Conservation (phyloP, 2,888 invertebrate genomes). For the Drosophila quinaria region DNA sequence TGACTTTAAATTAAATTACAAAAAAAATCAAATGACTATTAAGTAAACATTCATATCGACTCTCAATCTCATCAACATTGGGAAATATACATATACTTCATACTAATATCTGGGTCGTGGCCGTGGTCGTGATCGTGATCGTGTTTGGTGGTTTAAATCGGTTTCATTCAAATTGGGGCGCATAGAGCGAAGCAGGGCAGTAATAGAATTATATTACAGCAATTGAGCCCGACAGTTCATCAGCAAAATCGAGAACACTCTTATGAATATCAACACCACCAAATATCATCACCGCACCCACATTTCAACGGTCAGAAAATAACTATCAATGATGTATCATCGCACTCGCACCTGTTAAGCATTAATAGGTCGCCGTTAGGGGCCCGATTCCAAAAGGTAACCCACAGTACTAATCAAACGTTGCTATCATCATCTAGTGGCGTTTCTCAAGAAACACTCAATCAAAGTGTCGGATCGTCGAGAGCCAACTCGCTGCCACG, state of each 20-base stretch:
- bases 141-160: conserved; percentile 11
- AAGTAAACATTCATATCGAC: conserved; percentile 26
- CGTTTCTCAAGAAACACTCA: conserved; percentile 88
- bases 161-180: conserved; percentile 14
- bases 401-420: conserved; percentile 54
- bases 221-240: conserved; percentile 35
- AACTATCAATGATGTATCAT: conserved; percentile 4
- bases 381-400: conserved; percentile 46
- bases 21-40: conserved; percentile 2
- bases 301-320: conserved; percentile 30
- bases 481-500: conserved; percentile 90
- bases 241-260: conserved; percentile 23
- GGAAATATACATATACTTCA: neutral
- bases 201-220: conserved; percentile 51
- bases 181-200: conserved; percentile 32
- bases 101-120: neutral
- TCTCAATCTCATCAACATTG: conserved; percentile 5
- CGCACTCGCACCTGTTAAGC: conserved; percentile 12
- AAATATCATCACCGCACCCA: conserved; percentile 38
- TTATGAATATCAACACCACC: conserved; percentile 33
- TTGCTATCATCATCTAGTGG: conserved; percentile 88
- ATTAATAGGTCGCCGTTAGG: conserved; percentile 19
- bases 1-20: neutral
- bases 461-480: conserved; percentile 88
- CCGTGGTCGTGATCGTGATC: neutral